phyloP scores from a whole-genome alignment of 1,140 invertebrate genomes.

The Platyura marginata region DNA sequence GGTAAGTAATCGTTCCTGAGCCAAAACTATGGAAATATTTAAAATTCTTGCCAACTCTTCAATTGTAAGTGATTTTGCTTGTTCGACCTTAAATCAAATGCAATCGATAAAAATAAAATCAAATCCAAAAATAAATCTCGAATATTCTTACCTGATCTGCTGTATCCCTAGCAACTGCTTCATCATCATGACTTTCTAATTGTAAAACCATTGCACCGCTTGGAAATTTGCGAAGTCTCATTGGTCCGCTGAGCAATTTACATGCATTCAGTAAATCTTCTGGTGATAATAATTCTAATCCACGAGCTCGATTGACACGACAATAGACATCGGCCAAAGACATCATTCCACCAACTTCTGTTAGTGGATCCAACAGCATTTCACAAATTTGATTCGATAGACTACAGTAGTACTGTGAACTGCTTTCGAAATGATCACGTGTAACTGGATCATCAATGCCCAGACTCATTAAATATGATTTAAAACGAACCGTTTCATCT shows the following conservation, averaged over 20 bases:
- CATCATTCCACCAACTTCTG: conserved; percentile 90
- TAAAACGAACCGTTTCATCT: conserved; percentile 92
- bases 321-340: conserved; percentile 92
- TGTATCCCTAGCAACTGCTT: conserved; percentile 51
- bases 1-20: conserved; percentile 67
- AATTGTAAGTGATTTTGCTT: conserved; percentile 54
- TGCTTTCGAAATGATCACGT: conserved; percentile 68
- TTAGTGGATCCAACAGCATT: conserved; percentile 63
- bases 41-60: conserved; percentile 66
- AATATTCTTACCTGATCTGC: conserved; percentile 38
- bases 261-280: conserved; percentile 91
- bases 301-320: conserved; percentile 78
- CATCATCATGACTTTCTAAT: conserved; percentile 56
- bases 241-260: conserved; percentile 47
- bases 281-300: conserved; percentile 76
- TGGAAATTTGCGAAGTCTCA: conserved; percentile 67
- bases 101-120: conserved; percentile 5
- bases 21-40: conserved; percentile 72
- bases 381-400: conserved; percentile 73
- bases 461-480: conserved; percentile 87
- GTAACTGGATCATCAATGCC: conserved; percentile 97
- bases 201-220: conserved; percentile 85
- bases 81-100: conserved; percentile 43
- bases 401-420: conserved; percentile 71
- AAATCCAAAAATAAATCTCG: conserved; percentile 6